Evolutionary conservation across 2,888 invertebrate genomes (phyloP).

Genomic region (Deroplatys truncata): DNA sequence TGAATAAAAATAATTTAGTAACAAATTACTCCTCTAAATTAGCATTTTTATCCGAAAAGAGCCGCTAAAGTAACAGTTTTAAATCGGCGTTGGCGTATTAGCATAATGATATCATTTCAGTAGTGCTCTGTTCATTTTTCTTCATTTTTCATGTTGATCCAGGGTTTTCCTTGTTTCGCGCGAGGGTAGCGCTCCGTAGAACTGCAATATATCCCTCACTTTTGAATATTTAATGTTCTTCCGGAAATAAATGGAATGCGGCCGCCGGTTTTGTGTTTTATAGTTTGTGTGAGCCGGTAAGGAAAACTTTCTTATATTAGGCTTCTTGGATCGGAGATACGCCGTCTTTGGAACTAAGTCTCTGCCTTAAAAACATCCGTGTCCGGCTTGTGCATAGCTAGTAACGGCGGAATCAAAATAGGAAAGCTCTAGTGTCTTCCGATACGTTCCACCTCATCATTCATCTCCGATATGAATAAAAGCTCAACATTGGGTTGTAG

Average conservation of each 20-base stretch:
- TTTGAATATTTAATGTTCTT: not conserved
- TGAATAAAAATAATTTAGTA: too few relatives aligned
- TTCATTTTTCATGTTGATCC: not conserved
- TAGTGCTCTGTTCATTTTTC: not conserved
- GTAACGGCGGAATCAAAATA: too few relatives aligned
- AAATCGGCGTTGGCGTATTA: not conserved
- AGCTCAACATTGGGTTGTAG: too few relatives aligned
- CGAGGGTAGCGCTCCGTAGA: not conserved
- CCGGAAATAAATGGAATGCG: not conserved
- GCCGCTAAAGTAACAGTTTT: not conserved
- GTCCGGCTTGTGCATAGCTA: not conserved
- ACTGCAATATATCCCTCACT: not conserved
- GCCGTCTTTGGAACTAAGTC: not conserved
- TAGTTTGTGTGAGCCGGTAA: not conserved
- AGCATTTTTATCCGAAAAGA: too few relatives aligned
- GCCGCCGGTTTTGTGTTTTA: not conserved
- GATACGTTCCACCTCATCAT: too few relatives aligned
- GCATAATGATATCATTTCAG: not conserved
- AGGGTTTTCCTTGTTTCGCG: not conserved
- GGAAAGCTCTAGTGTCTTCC: too few relatives aligned
- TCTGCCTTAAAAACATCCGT: not conserved
- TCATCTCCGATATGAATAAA: too few relatives aligned
- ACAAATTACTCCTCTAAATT: too few relatives aligned
- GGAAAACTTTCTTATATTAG: not conserved
- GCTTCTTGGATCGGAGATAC: not conserved